A percentile compares a stretch with the other conserved stretches of the same genome.
Evolutionary conservation across 2,888 invertebrate species (phyloP).

Genomic region (Halictus ligatus): DNA sequence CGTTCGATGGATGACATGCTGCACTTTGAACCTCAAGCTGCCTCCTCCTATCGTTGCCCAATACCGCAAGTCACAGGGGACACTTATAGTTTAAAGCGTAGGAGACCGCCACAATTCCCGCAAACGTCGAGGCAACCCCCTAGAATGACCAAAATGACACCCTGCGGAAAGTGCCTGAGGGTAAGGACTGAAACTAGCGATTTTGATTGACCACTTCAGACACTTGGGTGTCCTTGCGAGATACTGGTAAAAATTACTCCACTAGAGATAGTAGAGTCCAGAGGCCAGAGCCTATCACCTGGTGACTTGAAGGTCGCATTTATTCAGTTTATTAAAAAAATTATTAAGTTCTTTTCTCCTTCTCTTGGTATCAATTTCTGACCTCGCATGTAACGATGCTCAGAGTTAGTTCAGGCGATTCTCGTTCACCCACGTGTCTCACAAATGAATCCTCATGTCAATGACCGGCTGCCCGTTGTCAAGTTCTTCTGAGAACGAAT

Average conservation of each 20-base stretch:
- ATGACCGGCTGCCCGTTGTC: background rate
- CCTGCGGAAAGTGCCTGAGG: slow-evolving; percentile 58
- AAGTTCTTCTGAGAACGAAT: background rate
- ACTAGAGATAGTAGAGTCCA: too few relatives aligned
- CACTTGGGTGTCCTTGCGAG: background rate
- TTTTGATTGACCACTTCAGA: background rate
- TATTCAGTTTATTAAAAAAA: too few relatives aligned
- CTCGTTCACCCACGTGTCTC: too few relatives aligned
- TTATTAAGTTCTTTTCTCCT: too few relatives aligned
- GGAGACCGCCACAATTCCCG: slow-evolving; percentile 13
- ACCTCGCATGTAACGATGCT: too few relatives aligned
- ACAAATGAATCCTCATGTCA: background rate
- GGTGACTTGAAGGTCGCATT: too few relatives aligned
- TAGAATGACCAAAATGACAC: slow-evolving; percentile 42
- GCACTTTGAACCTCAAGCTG: background rate
- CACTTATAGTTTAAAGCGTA: slow-evolving; percentile 15
- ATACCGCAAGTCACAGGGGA: rapidly evolving
- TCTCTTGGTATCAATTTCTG: too few relatives aligned
- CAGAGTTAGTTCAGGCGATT: too few relatives aligned
- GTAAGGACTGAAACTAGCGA: slow-evolving; percentile 31
- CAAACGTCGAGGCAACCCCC: background rate
- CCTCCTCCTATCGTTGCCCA: background rate
- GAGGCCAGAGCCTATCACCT: background rate
- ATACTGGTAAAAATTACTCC: too few relatives aligned
- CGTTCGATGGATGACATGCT: background rate